Evolutionary conservation across 2,113 vertebrate genomes (phyloP).

Genomic region (Colaptes auratus): DNA sequence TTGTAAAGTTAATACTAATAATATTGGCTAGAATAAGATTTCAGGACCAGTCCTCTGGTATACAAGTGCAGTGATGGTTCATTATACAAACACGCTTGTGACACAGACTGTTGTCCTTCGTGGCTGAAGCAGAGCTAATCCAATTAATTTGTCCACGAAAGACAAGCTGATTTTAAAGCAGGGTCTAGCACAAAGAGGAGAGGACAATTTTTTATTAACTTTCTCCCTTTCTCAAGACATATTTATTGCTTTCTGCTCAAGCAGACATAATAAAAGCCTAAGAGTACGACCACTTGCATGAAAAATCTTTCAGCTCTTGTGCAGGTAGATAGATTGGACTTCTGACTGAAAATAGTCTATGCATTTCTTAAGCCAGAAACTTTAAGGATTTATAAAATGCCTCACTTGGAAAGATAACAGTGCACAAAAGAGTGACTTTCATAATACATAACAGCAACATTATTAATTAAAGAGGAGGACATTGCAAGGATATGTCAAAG

Average conservation of each 20-base stretch:
- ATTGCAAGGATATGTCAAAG: slow-evolving; percentile 26
- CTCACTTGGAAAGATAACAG: slow-evolving; percentile 29
- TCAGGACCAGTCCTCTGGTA: slow-evolving; percentile 21
- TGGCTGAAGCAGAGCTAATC: slow-evolving; percentile 68
- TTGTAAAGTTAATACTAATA: background rate
- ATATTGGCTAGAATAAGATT: background rate
- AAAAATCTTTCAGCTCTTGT: slow-evolving; percentile 46
- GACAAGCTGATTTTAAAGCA: slow-evolving; percentile 71
- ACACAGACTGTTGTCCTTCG: slow-evolving; percentile 66
- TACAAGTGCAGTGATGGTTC: slow-evolving; percentile 38
- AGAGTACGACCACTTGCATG: slow-evolving; percentile 38
- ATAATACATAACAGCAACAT: background rate
- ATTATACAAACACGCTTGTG: slow-evolving; percentile 66
- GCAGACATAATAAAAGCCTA: slow-evolving; percentile 74
- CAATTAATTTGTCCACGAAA: slow-evolving; percentile 79
- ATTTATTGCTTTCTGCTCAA: slow-evolving; percentile 76
- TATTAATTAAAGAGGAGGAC: slow-evolving; percentile 52
- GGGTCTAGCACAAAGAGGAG: slow-evolving; percentile 63
- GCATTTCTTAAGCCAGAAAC: slow-evolving; percentile 41
- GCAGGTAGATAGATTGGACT: slow-evolving; percentile 52
- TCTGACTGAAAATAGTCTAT: slow-evolving; percentile 39
- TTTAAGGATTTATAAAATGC: slow-evolving; percentile 33
- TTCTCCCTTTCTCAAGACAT: slow-evolving; percentile 71
- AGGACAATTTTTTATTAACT: slow-evolving; percentile 79
- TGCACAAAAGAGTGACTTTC: slow-evolving; percentile 9